A percentile compares a stretch with the other conserved stretches of the same genome.
phyloP scores from a whole-genome alignment of 35 echinoderm and acorn worm genomes.

The Stichopus chloronotus region DNA sequence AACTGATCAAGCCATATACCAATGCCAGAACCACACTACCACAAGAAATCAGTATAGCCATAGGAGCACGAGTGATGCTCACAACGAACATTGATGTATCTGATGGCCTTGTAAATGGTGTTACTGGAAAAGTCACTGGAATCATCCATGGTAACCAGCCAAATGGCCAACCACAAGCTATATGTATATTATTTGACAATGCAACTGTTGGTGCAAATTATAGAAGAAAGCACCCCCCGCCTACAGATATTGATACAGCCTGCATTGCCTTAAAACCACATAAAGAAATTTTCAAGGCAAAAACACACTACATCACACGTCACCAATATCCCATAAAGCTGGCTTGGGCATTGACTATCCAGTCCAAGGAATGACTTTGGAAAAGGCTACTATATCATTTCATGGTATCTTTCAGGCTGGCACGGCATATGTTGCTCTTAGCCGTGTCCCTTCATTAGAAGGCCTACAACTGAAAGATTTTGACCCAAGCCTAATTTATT shows the following conservation, averaged over 20 bases:
- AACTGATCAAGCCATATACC: not conserved
- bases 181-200: constrained; percentile 32
- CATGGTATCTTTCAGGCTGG: constrained; percentile 15
- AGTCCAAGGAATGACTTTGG: constrained; percentile 1
- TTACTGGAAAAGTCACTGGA: constrained; percentile 48
- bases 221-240: constrained; percentile 1
- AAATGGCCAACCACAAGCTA: constrained; percentile 4
- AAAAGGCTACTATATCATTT: not conserved
- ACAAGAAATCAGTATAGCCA: constrained; percentile 1
- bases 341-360: constrained; percentile 12
- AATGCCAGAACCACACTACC: not conserved
- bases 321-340: constrained; percentile 7
- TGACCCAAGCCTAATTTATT: not conserved
- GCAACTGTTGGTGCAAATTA: not conserved
- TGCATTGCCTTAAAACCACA: not conserved
- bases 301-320: not conserved
- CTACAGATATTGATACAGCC: not conserved
- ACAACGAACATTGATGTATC: constrained; percentile 62
- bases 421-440: constrained; percentile 33
- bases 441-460: constrained; percentile 38
- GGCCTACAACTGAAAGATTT: constrained; percentile 56
- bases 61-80: constrained; percentile 68
- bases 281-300: not conserved
- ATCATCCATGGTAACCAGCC: not conserved
- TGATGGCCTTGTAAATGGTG: constrained; percentile 69